Evolutionary conservation across 2,797 vertebrate genomes (phyloP), one percentile per base, ranked within the genome.

Genomic region (Dromococcyx pavoninus): DNA sequence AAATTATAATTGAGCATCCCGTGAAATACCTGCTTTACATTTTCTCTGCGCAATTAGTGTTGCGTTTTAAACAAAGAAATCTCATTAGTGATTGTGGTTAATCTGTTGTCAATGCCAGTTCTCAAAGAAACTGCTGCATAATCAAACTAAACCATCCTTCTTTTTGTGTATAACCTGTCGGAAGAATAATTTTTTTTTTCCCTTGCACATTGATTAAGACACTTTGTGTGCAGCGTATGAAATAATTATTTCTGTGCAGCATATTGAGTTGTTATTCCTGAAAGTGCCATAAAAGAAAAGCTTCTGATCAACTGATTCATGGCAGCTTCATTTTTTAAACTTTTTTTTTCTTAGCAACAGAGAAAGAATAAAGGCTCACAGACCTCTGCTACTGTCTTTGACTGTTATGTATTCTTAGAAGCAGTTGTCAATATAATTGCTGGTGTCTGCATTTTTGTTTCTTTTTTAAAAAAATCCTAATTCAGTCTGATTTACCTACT

Each of bases 1-100:
- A 10, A 2, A 0, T 18, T 64, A 22, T 50, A 39, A 5, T 28
- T 2, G 0, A 41, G 13, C 17, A 44, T 88, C 8, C 10, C 27
- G 58, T 73, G n/a, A 67, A 73, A 65, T 35, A 21, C 1, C 6
- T 85, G 16, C 27, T 50, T 37, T 32, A 51, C 37, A 37, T 56
- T 69, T 86, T 64, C 23, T 66, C 27, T 82, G 21, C 11, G 67
- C 19, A 18, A 5, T 32, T 35, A 62, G 1, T 51, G 18, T 51
- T 61, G 14, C 17, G 30, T 75, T 86, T 93, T 33, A 43, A 48
- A 56, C 19, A 39, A 10, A 28, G 28, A 50, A 66, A 41, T 48
- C 25, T 73, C 37, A 9, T 8, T 37, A 27, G 16, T 54, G 4
- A 43, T 32, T 65, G 32, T 78, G 24, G 7, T 21, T 82, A 75